These are phyloP conservation scores for Mustela nigripes DNA, from an alignment of 2,113 vertebrate genomes.

Conservation along the genomic window DNA sequence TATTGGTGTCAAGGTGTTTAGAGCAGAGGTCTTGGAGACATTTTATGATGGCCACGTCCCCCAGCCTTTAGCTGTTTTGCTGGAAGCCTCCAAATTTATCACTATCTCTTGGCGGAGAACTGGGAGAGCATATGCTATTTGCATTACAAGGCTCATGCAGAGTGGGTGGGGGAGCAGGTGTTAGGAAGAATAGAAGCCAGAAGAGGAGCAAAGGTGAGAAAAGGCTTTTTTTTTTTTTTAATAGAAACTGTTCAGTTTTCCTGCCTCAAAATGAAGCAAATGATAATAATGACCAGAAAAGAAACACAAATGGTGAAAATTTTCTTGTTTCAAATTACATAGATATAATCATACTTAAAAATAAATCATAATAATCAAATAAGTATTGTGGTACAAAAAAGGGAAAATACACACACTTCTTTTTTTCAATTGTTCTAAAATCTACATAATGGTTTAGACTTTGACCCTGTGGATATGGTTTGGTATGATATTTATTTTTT, in stretches of 20 bases:
- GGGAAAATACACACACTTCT: background rate
- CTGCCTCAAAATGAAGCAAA: background rate
- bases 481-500: background rate
- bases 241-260: background rate
- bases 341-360: background rate
- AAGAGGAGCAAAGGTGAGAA: background rate
- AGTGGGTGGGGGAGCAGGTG: background rate
- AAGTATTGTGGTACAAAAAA: background rate
- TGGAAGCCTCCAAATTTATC: background rate
- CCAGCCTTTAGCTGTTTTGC: background rate
- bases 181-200: background rate
- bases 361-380: background rate
- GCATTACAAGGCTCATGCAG: background rate
- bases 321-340: background rate
- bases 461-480: background rate
- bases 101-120: background rate
- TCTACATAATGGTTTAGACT: background rate
- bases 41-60: background rate
- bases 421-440: background rate
- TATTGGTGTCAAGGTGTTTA: background rate
- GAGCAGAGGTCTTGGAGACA: background rate
- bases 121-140: background rate
- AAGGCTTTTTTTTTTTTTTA: background rate
- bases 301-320: background rate
- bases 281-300: background rate